Conservation (phyloP, 1,140 invertebrate species). For the Lucilia cuprina region DNA sequence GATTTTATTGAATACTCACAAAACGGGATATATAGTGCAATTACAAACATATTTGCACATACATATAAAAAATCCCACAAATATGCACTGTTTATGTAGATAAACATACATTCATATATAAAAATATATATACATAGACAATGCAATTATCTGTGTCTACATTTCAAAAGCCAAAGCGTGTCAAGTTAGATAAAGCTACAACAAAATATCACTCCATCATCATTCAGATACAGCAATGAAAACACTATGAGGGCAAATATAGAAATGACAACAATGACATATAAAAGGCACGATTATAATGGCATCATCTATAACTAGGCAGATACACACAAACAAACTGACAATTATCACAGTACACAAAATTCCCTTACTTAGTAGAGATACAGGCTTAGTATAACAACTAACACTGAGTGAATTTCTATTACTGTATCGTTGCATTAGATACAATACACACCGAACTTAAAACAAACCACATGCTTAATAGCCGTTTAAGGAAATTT, state of each 20-base stretch:
- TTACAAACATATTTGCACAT: not conserved
- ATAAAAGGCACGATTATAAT: constrained; percentile 18
- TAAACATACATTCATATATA: not conserved
- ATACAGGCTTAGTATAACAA: not conserved
- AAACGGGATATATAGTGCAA: too few species aligned
- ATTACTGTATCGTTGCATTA: not conserved
- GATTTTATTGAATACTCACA: not conserved
- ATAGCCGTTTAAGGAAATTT: constrained; percentile 17
- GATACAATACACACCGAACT: not conserved
- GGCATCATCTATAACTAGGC: not conserved
- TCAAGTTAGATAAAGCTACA: not conserved
- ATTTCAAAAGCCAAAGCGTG: constrained; percentile 16
- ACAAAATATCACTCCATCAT: constrained; percentile 10
- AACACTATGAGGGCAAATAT: constrained; percentile 19
- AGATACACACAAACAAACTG: not conserved
- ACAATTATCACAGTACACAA: not conserved
- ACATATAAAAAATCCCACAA: not conserved
- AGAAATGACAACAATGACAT: constrained; percentile 12
- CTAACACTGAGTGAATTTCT: too few species aligned
- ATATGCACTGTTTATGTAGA: not conserved
- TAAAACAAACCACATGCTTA: constrained; percentile 3
- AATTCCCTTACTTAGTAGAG: not conserved
- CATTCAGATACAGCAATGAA: constrained; percentile 18
- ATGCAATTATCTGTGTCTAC: constrained; percentile 6
- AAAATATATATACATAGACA: not conserved